Base-by-base conservation (phyloP, 2,113 vertebrate species). In the Clarias gariepinus region DNA sequence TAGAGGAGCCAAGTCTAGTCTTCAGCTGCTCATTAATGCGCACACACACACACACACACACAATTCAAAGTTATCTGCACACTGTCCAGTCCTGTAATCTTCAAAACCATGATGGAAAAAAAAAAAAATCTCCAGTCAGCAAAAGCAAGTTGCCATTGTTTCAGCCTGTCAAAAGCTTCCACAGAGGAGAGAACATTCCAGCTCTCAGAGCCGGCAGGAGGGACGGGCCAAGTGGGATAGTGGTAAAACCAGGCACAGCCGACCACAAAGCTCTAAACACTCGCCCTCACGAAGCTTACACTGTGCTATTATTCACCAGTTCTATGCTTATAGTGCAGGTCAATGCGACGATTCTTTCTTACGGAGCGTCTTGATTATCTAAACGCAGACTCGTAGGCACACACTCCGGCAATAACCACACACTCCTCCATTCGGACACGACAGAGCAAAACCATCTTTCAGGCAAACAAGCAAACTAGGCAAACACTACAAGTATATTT, bases 21-120 rank as follows among this genome's bases (percentile, higher is more conserved):
- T 83, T 81, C 53, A 89, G 82, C 77, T 87, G 69, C 77, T 77
- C 74, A 89, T 89, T 87, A 89, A 89, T 78, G n/a, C 84, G 18
- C 64, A 30, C 36, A 79, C 77, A 25, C 69, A 23, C 52, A 21
- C 47, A 82, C 66, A 19, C 74, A 74, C 73, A 85, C 68, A 87
- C 68, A 85, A 25, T 47, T 10, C 16, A 28, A 53, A 63, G 60
- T 85, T 64, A 85, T 85, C 83, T 78, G 73, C 53, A 58, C 28
- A 25, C 63, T n/a, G 84, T 86, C 84, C 71, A 87, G 88, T 41
- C 69, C 88, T 63, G 66, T 53, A 25, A 87, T 84, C 86, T 82
- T 83, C 60, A 64, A 82, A 64, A 71, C 21, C 60, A 55, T 61
- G 28, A 4, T 23, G 57, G 78, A 23, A 41, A 23, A 71, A 28